Evolutionary conservation across 2,797 vertebrate genomes (phyloP).

Genomic region (Oceanodroma leucorhoa): DNA sequence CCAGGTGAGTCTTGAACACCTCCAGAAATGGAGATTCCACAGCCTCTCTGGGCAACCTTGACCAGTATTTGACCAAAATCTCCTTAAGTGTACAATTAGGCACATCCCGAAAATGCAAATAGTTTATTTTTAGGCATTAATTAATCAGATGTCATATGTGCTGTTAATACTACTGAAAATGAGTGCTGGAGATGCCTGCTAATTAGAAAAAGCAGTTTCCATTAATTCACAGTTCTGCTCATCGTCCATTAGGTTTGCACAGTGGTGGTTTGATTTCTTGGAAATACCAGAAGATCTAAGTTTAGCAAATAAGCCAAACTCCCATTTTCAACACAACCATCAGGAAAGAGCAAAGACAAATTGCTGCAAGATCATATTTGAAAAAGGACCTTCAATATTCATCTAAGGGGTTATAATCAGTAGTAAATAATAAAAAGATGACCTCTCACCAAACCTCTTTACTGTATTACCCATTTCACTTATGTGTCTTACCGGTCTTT

Average conservation of each 20-base stretch:
- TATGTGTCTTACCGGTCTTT: constrained; percentile 88
- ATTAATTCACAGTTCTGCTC: background rate
- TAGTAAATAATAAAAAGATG: background rate
- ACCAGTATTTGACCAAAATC: background rate
- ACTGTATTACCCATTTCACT: background rate
- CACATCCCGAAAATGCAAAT: background rate
- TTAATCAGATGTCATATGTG: background rate
- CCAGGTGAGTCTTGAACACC: background rate
- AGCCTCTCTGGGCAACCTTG: background rate
- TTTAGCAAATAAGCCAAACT: background rate
- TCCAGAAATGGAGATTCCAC: background rate
- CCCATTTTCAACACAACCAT: background rate
- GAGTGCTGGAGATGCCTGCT: background rate
- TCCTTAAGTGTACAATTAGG: background rate
- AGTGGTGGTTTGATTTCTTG: background rate
- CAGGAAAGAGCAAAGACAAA: background rate
- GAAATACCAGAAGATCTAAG: background rate
- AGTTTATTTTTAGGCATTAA: background rate
- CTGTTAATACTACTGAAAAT: background rate
- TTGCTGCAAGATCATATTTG: background rate
- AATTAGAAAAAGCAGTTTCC: background rate
- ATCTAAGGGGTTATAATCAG: background rate
- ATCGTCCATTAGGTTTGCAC: background rate
- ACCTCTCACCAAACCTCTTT: background rate
- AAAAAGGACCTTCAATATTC: background rate